These are phyloP conservation scores for Nomada ferruginata DNA, from an alignment of 2,888 invertebrate species.

Conservation along the genomic window DNA sequence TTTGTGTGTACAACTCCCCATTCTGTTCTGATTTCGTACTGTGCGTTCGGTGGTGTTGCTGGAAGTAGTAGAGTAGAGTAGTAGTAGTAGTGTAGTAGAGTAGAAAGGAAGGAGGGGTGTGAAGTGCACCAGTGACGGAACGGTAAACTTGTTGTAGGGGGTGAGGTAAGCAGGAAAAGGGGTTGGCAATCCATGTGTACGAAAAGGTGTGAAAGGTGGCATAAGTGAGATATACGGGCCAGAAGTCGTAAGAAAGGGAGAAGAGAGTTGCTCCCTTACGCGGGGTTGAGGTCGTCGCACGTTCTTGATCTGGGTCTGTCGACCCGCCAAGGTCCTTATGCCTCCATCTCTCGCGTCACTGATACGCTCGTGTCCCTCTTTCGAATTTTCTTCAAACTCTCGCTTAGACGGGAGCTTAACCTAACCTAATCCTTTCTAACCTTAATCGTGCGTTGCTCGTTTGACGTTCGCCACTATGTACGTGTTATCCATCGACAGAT, in stretches of 20 bases:
- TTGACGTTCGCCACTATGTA: constrained; percentile 39
- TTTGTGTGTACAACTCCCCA: constrained; percentile 54
- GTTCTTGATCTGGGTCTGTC: constrained; percentile 81
- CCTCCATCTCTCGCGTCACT: constrained; percentile 47
- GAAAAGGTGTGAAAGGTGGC: constrained; percentile 46
- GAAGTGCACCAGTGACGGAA: constrained; percentile 66
- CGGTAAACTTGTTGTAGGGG: constrained; percentile 63
- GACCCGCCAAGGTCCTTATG: constrained; percentile 81
- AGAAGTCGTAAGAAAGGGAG: constrained; percentile 39
- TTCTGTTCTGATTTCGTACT: constrained; percentile 57
- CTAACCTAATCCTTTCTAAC: constrained; percentile 44
- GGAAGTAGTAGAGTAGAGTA: constrained; percentile 42
- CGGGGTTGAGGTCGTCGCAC: constrained; percentile 82
- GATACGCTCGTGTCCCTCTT: constrained; percentile 40
- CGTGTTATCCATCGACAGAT: background rate
- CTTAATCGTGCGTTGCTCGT: constrained; percentile 39
- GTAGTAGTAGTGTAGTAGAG: constrained; percentile 34
- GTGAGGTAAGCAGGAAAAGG: constrained; percentile 64
- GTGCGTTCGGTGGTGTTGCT: constrained; percentile 60
- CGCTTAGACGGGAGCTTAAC: background rate
- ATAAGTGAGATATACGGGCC: constrained; percentile 40
- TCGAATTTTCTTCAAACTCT: constrained; percentile 23
- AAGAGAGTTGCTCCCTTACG: constrained; percentile 63
- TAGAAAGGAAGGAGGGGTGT: constrained; percentile 58
- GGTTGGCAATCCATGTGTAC: constrained; percentile 39